Base-by-base conservation (phyloP, 1,140 invertebrate genomes). In the Rhyzopertha dominica region DNA sequence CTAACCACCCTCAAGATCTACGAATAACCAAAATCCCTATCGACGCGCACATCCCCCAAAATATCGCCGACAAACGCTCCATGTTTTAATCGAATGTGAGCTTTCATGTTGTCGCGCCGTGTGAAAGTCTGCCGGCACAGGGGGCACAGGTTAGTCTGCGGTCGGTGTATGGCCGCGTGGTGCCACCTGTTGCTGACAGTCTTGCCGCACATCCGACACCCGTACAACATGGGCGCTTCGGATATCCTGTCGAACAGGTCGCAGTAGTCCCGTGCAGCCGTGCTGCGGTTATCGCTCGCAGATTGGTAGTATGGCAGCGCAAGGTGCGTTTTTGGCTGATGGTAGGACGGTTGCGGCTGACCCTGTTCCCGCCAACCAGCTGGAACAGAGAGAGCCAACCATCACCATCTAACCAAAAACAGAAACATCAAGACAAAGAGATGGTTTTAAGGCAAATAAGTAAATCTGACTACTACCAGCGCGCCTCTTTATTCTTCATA, bases 141-240 rank as follows among this genome's bases (percentile, higher is more conserved):
- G 8, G 80, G 80, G 63, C 81, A 83, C 55, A 77, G 76, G 62
- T 80, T 80, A 49, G 79, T 77, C 62, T 81, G 79, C 9, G 81
- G 81, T 43, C 78, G 73, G 59, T 84, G 81, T 25, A 80, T 80
- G 60, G 81, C 77, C 63, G 79, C 72, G 58, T 83, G 81, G 61
- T 85, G 82, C 73, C 82, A 81, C 53, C 81, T 72, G 69, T 84
- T 82, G 56, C 73, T 80, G 34, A 84, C 82, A 51, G 75, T 76
- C 72, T 85, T 84, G 50, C 81, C 79, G 69, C 82, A 84, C 50
- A 74, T 69, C 41, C 69, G 69, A 66, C 79, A 82, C 45, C 66
- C 68, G 66, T 74, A 59, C 20, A 57, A 34, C 16, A 18, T 22
- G 12, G 54, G 51, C 25, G 25, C 31, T 5, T 58, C 50, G 20